These are phyloP conservation scores for Wiebesia pumilae DNA, from an alignment of 1,140 invertebrate genomes.

Conservation along the genomic window DNA sequence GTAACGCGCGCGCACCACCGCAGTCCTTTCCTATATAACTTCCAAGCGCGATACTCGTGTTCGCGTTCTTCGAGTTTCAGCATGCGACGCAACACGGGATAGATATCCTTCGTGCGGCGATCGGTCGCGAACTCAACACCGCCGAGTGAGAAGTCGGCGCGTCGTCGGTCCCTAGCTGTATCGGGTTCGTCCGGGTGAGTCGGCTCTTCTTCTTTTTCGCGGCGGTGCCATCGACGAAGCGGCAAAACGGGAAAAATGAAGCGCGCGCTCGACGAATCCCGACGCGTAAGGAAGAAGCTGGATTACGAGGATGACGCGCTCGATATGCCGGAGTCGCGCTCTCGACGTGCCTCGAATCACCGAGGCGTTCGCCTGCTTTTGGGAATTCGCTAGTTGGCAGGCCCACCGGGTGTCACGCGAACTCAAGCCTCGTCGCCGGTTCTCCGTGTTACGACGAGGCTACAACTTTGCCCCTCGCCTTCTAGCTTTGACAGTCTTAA, in stretches of 20 bases:
- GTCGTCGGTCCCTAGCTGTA: neutral
- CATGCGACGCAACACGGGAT: neutral
- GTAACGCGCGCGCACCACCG: too few relatives aligned
- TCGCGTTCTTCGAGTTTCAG: neutral
- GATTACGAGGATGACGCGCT: neutral
- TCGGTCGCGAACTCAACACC: slow-evolving; percentile 10
- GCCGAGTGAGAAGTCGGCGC: neutral
- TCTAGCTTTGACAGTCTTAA: neutral
- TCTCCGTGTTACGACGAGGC: neutral
- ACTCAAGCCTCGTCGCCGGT: neutral
- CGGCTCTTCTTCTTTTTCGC: slow-evolving; percentile 1
- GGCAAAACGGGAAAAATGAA: neutral
- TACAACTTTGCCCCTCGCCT: neutral
- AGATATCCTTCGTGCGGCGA: neutral
- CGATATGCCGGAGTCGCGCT: slow-evolving; percentile 4
- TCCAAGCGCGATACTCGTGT: neutral
- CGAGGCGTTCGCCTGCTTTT: neutral
- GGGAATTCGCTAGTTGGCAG: neutral
- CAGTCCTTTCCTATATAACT: neutral
- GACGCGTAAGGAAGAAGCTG: slow-evolving; percentile 2
- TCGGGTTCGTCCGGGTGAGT: neutral
- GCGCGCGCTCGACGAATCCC: too few relatives aligned
- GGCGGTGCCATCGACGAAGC: neutral
- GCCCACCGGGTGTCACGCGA: neutral
- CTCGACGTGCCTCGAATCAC: slow-evolving; percentile 9